Evolutionary conservation across 2,113 vertebrate genomes (phyloP), one percentile per base, ranked within the genome.

Genomic region (Gadus chalcogrammus): DNA sequence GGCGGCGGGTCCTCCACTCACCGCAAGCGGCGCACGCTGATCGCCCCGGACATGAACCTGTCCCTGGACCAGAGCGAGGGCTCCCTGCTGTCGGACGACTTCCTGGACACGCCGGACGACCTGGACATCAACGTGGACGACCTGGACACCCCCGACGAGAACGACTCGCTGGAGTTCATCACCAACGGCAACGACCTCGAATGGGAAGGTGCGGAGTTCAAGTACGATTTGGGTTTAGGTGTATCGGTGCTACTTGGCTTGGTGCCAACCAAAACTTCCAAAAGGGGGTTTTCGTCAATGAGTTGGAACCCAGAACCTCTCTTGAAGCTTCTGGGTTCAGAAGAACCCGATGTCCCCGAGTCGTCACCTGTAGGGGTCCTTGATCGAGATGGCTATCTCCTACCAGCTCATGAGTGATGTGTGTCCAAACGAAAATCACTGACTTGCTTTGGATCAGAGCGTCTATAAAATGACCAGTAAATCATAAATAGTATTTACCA

Each of bases 41-140:
- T 98, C 0, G 97, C 97, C 4, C 97, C 97, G 0, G 95, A 99
- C 73, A 98, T 99, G 90, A 99, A 96, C 89, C 93, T 99, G 66
- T 99, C 97, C 16, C 87, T 99, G 89, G 97, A 99, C 79, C 97
- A 96, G 70, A 99, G 97, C 0, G 97, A 99, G 78, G 97, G 97
- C 0, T 99, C 97, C 6, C 83, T 99, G 82, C 88, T 98, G 75
- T 99, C 96, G 0, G 97, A 99, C 0, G 97, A 99, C 77, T 96
- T 96, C 81, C 73, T 98, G 86, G 97, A 99, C 81, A 98, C 96
- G 0, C 97, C 97, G 0, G 97, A 99, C 0, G 97, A 98, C 86
- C 91, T 99, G 82, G 97, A 99, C 78, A 98, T 99, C 3, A 98
- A 99, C 0, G 94, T 99, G 35, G 97, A 99, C 0, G 97, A 99